Evolutionary conservation across 1,140 invertebrate species (phyloP), one percentile per base, ranked within the genome.

Genomic region (Periplaneta americana): DNA sequence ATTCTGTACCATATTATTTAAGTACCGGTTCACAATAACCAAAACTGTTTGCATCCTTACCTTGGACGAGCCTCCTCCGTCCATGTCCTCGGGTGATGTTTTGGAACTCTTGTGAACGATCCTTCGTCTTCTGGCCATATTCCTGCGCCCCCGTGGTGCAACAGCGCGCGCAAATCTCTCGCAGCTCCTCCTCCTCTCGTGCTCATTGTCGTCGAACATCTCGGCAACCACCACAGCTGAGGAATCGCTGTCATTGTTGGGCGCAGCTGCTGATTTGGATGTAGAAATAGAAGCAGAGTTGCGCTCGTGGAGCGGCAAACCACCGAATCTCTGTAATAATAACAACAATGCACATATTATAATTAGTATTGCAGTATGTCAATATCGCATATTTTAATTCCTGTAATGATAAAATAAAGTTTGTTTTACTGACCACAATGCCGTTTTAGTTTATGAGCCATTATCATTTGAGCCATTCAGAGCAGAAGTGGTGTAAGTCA

Each of bases 141-240:
- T 87, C 22, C 90, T 88, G 34, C 88, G 86, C 18, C 88, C 89
- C 81, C 88, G 88, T 0, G 89, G 88, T 79, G 87, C 88, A 10
- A 90, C 84, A 5, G 89, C 89, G 83, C 90, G 87, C 15, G 91
- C 89, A 84, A 92, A 92, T 83, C 93, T 85, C 85, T 93, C 89
- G 86, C 90, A 88, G 78, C 86, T 90, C n/a, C 90, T 86, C 8
- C 90, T 82, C 74, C 86, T 85, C 74, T 91, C 90, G 2, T 89
- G 90, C 80, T 91, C 90, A 83, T 87, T 88, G 35, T 91, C 89
- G 85, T 78, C 76, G 10, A 36, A 31, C 35, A 78, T 87, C 85
- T 88, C 86, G 74, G 87, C 88, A 81, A 88, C 87, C 80, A 87
- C 87, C 87, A 88, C 88, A 80, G 88, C 87, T 85, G 85, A 85